These are phyloP conservation scores for Melieria crassipennis DNA, from an alignment of 2,888 invertebrate genomes.

Conservation along the genomic window DNA sequence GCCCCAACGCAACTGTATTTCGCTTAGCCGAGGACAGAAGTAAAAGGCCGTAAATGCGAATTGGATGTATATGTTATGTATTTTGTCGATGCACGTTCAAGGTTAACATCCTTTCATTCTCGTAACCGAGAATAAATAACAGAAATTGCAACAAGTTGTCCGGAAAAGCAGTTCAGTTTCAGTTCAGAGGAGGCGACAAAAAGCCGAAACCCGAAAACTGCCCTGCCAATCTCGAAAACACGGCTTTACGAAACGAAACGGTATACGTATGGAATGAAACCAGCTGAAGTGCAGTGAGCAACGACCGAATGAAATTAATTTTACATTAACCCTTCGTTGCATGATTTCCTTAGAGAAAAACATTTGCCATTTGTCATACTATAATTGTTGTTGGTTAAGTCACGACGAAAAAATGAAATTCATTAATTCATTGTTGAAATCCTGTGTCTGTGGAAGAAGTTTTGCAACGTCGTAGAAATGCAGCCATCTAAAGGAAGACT, in stretches of 20 bases:
- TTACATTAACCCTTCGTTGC: too few relatives aligned
- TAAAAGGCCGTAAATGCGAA: neutral
- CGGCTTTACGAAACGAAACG: neutral
- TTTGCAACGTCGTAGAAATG: too few relatives aligned
- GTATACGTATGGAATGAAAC: neutral
- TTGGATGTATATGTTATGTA: conserved; percentile 5
- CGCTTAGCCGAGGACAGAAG: too few relatives aligned
- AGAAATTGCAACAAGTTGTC: conserved; percentile 12
- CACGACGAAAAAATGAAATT: too few relatives aligned
- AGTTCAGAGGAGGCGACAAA: neutral
- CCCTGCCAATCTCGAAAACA: neutral
- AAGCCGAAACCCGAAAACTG: neutral
- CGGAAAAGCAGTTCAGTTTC: neutral
- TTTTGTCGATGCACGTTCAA: conserved; percentile 37
- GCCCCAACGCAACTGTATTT: too few relatives aligned
- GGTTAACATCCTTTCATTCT: conserved; percentile 42
- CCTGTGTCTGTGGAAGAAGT: too few relatives aligned
- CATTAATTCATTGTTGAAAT: too few relatives aligned
- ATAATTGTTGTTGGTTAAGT: too few relatives aligned
- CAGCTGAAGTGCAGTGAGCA: neutral
- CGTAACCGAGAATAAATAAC: neutral
- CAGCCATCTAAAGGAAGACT: too few relatives aligned
- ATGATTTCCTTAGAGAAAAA: too few relatives aligned
- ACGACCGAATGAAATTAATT: neutral
- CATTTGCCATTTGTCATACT: too few relatives aligned